phyloP scores from a whole-genome alignment of 2,888 invertebrate genomes.

The Drosophila paramelanica region DNA sequence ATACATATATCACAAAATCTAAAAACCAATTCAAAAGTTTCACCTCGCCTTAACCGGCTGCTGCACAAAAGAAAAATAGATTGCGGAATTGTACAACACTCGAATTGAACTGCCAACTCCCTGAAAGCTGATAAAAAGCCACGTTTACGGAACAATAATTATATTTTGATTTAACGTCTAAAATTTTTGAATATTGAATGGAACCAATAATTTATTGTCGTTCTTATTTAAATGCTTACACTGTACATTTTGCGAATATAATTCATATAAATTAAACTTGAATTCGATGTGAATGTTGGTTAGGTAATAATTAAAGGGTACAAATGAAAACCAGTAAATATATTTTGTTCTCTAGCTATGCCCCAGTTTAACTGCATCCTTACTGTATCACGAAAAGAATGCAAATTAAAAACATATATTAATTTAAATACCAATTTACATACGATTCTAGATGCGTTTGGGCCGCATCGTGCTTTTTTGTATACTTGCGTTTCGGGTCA shows the following conservation, averaged over 20 bases:
- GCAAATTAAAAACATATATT: neutral
- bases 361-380: neutral
- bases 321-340: neutral
- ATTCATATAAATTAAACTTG: no score
- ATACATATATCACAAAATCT: neutral
- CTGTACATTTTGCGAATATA: no score
- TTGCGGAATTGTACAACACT: conserved; percentile 6
- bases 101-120: neutral
- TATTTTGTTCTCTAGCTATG: neutral
- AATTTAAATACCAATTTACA: neutral
- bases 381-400: neutral
- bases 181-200: no score
- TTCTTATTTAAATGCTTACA: no score
- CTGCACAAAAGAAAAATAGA: neutral
- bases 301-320: no score
- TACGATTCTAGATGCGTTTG: neutral
- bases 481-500: no score
- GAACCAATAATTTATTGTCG: no score
- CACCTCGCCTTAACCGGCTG: neutral
- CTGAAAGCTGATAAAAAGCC: neutral
- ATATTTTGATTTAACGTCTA: no score
- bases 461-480: neutral
- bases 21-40: neutral
- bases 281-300: no score
- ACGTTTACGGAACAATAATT: neutral